Percentiles rank a stretch among this genome's conserved stretches.
phyloP scores from a whole-genome alignment of 1,140 invertebrate genomes.

The Bombus pascuorum region DNA sequence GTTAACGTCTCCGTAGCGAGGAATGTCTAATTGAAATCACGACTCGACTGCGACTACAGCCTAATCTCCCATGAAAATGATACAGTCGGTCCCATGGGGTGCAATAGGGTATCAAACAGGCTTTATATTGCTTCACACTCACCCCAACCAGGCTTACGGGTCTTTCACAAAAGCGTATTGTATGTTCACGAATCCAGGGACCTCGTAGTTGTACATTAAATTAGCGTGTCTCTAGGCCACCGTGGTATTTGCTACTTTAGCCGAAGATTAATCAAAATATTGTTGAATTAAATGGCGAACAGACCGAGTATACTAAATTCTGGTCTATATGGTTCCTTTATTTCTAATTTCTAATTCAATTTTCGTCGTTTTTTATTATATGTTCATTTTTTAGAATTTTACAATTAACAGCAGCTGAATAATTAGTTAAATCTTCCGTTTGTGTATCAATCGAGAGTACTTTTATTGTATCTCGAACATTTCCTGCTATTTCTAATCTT shows the following conservation, averaged over 20 bases:
- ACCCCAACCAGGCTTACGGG: conserved; percentile 62
- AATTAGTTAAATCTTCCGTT: too few relatives aligned
- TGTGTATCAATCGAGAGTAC: too few relatives aligned
- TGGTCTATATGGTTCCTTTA: too few relatives aligned
- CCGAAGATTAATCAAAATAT: conserved; percentile 59
- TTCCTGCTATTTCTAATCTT: too few relatives aligned
- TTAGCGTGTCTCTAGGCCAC: conserved; percentile 55
- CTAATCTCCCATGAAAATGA: conserved; percentile 81
- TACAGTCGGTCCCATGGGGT: conserved; percentile 79
- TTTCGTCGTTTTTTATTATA: background rate
- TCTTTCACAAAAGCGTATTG: conserved; percentile 75
- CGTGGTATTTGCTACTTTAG: conserved; percentile 56
- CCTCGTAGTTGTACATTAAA: conserved; percentile 61
- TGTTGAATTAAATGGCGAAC: conserved; percentile 20
- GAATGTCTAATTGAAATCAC: conserved; percentile 79
- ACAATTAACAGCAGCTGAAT: too few relatives aligned
- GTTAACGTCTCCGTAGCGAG: conserved; percentile 8
- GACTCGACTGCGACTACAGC: conserved; percentile 59
- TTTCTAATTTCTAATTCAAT: background rate
- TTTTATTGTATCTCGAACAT: too few relatives aligned
- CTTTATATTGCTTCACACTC: conserved; percentile 80
- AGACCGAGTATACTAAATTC: background rate
- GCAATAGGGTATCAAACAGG: conserved; percentile 72
- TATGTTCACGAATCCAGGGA: conserved; percentile 48
- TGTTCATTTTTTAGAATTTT: too few relatives aligned